Conservation (phyloP, 2,113 vertebrate species). For the Fulmarus glacialis region DNA sequence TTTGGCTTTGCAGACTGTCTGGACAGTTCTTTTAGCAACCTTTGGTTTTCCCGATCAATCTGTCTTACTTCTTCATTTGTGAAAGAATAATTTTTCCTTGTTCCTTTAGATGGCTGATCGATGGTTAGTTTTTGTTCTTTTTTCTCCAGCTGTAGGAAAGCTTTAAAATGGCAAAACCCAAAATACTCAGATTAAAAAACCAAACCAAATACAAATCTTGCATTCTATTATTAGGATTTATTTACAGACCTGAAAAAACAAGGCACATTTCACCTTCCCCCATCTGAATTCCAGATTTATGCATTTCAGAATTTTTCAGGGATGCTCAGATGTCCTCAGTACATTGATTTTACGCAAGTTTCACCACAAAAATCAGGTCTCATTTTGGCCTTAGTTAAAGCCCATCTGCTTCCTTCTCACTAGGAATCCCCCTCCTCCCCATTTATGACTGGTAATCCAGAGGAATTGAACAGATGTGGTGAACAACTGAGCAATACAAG, state of each 20-base stretch:
- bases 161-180: constrained; percentile 66
- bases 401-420: neutral
- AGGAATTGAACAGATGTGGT: neutral
- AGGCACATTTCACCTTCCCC: neutral
- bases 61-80: constrained; percentile 84
- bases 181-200: neutral
- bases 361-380: neutral
- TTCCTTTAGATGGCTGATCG: constrained; percentile 58
- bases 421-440: neutral
- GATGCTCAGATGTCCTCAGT: neutral
- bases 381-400: neutral
- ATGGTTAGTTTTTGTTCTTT: constrained; percentile 70
- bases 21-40: constrained; percentile 86
- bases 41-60: constrained; percentile 92
- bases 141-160: constrained; percentile 82
- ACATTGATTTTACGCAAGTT: neutral
- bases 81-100: constrained; percentile 91
- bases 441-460: neutral
- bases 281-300: neutral
- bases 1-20: constrained; percentile 74
- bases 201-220: neutral
- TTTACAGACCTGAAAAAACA: neutral
- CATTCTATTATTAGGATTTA: neutral
- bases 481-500: neutral
- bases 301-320: neutral